Evolutionary conservation across 2,113 vertebrate species (phyloP).

Genomic region (Neodontobutis hainanensis): DNA sequence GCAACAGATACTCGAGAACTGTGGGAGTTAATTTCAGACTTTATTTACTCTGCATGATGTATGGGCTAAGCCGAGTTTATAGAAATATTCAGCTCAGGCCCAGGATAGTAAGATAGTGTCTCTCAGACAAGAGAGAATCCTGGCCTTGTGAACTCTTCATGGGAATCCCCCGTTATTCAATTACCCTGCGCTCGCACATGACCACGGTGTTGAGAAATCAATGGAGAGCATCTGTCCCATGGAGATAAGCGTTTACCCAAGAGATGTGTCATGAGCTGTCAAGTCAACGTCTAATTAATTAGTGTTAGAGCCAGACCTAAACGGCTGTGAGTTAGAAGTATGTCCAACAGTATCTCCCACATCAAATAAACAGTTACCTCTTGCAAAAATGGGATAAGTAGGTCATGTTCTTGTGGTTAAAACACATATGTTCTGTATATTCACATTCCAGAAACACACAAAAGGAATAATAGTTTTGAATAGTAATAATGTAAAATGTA

Average conservation of each 20-base stretch:
- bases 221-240: slow-evolving; percentile 64
- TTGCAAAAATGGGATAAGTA: too few relatives aligned
- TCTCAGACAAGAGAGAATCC: slow-evolving; percentile 3
- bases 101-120: neutral
- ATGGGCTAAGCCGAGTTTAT: neutral
- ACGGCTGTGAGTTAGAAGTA: slow-evolving; percentile 27
- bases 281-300: slow-evolving; percentile 61
- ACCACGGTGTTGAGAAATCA: slow-evolving; percentile 51
- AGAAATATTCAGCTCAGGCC: neutral
- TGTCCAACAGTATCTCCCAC: slow-evolving; percentile 7
- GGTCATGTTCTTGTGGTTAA: too few relatives aligned
- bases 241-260: slow-evolving; percentile 59
- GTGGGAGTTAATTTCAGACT: neutral
- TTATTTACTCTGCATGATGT: neutral
- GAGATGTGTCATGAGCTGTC: slow-evolving; percentile 57
- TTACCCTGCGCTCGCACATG: slow-evolving; percentile 40
- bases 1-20: slow-evolving; percentile 1
- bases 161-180: slow-evolving; percentile 58
- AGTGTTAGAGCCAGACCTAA: slow-evolving; percentile 27
- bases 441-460: too few relatives aligned
- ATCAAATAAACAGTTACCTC: too few relatives aligned
- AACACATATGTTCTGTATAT: too few relatives aligned
- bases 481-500: too few relatives aligned
- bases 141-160: slow-evolving; percentile 43
- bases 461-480: too few relatives aligned